Evolutionary conservation across 2,797 vertebrate species (phyloP).

Genomic region (Rhabdophis nuchalis): DNA sequence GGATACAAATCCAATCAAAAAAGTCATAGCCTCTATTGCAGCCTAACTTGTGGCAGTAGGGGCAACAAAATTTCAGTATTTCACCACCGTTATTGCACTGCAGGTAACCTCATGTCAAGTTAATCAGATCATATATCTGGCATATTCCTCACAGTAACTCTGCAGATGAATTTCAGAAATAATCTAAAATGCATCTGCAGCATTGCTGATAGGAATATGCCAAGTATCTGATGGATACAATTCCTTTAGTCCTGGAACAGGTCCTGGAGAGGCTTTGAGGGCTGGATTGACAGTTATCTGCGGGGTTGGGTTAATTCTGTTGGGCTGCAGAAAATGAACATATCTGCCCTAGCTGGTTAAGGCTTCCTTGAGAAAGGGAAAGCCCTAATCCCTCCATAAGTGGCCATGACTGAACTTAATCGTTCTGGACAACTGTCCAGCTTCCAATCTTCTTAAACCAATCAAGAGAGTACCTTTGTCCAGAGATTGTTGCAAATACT

Average conservation of each 20-base stretch:
- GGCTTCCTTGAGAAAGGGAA: no score
- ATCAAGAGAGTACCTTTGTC: no score
- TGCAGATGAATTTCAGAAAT: no score
- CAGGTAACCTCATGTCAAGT: not conserved
- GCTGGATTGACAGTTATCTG: not conserved
- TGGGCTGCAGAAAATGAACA: no score
- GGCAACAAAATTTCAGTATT: not conserved
- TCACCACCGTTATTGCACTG: not conserved
- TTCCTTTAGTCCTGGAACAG: not conserved
- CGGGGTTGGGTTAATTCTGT: not conserved
- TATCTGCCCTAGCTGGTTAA: no score
- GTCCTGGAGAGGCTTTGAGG: not conserved
- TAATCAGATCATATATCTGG: not conserved
- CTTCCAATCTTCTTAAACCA: no score
- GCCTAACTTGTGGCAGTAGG: not conserved
- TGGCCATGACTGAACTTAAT: no score
- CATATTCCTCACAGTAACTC: no score
- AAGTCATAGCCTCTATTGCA: not conserved
- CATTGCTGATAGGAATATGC: not conserved
- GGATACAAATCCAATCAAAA: not conserved
- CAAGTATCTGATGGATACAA: not conserved
- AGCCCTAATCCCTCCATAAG: no score
- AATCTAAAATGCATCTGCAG: not conserved
- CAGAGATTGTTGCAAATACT: no score
- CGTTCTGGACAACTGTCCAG: no score